Conservation (phyloP, 2,113 vertebrate species). For the Cathartes aura region DNA sequence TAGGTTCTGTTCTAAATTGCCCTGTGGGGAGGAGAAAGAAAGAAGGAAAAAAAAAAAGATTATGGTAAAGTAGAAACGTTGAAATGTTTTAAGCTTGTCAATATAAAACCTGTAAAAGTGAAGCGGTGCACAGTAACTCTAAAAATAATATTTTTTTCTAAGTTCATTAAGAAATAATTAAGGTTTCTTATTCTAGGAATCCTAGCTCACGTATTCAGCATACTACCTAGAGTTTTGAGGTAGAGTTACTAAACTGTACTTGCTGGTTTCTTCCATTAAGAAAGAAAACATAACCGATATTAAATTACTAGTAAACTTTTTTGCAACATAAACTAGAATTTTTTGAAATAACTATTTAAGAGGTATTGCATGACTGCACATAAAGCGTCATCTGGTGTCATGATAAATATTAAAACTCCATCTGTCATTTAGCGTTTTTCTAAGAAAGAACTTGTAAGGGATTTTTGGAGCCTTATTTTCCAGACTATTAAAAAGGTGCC, state of each 20-base stretch:
- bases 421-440: slow-evolving; percentile 17
- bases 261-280: background rate
- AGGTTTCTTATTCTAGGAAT: background rate
- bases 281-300: background rate
- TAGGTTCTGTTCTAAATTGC: background rate
- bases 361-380: background rate
- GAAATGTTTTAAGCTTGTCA: background rate
- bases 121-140: background rate
- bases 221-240: background rate
- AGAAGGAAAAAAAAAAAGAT: background rate
- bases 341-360: background rate
- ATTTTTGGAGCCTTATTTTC: slow-evolving; percentile 10
- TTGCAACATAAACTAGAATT: background rate
- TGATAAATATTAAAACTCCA: slow-evolving; percentile 23
- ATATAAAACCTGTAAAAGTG: background rate
- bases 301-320: background rate
- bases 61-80: background rate
- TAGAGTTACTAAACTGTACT: background rate
- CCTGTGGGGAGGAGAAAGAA: background rate
- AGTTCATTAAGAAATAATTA: background rate
- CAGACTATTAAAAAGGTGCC: background rate
- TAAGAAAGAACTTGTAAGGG: background rate
- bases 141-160: rapidly evolving
- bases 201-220: background rate
- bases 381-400: background rate